Evolutionary conservation across 2,113 vertebrate genomes (phyloP), one percentile per base, ranked within the genome.

Genomic region (Coturnix japonica): DNA sequence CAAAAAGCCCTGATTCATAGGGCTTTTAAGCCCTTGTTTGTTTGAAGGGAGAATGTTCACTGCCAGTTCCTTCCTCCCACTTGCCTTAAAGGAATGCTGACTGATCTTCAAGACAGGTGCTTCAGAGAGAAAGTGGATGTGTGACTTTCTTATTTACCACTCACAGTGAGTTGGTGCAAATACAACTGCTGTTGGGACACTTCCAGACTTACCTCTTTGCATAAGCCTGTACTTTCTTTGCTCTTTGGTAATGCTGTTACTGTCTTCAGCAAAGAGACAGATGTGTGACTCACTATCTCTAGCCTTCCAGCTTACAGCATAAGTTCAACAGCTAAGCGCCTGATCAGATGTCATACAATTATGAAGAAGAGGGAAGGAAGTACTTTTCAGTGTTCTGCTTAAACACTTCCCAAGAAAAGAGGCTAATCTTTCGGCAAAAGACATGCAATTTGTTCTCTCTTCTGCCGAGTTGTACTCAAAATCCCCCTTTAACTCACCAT

Each of bases 291-390:
- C 53, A n/a, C 30, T 69, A 12, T 33, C 28, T 54, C 43, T 13
- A 19, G 76, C 22, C 13, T 53, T 81, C 69, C 49, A 53, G 43
- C 54, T 41, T 78, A 39, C 10, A 69, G 43, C 6, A 0, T 4
- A 60, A 9, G 18, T 67, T 61, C 65, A 88, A 41, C 28, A 61
- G 19, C 12, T 15, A 31, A 12, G 56, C 19, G 69, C n/a, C 35
- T 57, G 37, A 35, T 69, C 30, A 74, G 39, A 64, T 39, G 20
- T 39, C 39, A 49, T 14, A 19, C 35, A 81, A 21, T 39, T 73
- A 79, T 39, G 44, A 75, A 46, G 75, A 90, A 89, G 3, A 81
- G 17, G 25, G 65, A 95, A 95, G 75, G 81, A 86, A 91, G 43
- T 67, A 60, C 3, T 64, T 85, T 71, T 71, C 37, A 37, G 21